Evolutionary conservation across 2,888 invertebrate species (phyloP).

Genomic region (Cephalotes varians): DNA sequence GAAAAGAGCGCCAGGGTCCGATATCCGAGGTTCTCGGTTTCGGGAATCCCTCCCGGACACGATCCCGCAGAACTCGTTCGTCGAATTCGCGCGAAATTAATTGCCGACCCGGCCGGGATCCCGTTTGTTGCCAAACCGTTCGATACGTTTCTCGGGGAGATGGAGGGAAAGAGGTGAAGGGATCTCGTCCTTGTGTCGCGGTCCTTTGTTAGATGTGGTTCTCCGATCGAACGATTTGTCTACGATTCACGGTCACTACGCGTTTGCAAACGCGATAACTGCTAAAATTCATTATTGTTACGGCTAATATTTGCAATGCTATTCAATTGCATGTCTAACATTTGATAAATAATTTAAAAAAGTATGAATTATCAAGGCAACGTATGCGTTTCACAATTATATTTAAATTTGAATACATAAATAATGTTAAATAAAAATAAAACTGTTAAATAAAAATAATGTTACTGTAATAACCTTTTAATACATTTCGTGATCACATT

Average conservation of each 20-base stretch:
- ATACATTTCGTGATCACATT: not conserved
- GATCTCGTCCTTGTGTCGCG: constrained; percentile 42
- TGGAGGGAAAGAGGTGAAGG: not conserved
- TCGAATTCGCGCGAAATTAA: constrained; percentile 80
- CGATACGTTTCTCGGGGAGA: constrained; percentile 64
- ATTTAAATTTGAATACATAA: not conserved
- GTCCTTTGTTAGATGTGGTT: constrained; percentile 54
- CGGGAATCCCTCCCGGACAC: constrained; percentile 77
- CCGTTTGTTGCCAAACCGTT: constrained; percentile 68
- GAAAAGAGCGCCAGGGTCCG: constrained; percentile 75
- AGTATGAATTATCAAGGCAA: too few species aligned
- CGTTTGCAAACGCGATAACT: not conserved
- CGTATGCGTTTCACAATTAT: not conserved
- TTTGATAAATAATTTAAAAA: not conserved
- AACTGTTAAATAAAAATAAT: not conserved
- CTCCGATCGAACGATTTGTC: constrained; percentile 42
- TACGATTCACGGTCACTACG: constrained; percentile 1
- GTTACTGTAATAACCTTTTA: not conserved
- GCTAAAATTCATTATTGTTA: not conserved
- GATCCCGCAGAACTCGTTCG: constrained; percentile 70
- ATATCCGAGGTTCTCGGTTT: constrained; percentile 79
- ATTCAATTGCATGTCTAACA: too few species aligned
- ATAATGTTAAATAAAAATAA: too few species aligned
- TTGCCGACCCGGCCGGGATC: constrained; percentile 74
- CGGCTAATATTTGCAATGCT: not conserved